phyloP scores from a whole-genome alignment of 1,140 invertebrate genomes.

The Idris sp. region DNA sequence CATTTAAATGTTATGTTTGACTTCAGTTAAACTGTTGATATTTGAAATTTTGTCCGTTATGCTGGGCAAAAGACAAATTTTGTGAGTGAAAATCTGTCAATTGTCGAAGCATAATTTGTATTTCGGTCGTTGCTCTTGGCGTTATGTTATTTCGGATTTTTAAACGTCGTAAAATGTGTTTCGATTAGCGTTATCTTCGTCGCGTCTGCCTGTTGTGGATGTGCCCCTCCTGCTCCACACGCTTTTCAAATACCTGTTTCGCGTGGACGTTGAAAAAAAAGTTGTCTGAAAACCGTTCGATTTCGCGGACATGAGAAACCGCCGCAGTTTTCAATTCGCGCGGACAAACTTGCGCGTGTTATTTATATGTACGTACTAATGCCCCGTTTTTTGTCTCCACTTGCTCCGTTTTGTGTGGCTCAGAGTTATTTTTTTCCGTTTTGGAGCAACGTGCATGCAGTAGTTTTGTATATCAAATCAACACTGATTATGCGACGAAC shows the following conservation, averaged over 20 bases:
- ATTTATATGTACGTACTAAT: conserved; percentile 47
- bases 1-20: no score
- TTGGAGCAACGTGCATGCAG: background rate
- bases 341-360: conserved; percentile 29
- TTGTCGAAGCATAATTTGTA: conserved; percentile 11
- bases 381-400: conserved; percentile 38
- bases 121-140: conserved; percentile 39
- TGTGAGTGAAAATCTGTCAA: no score
- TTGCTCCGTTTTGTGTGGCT: background rate
- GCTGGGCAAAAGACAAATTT: background rate
- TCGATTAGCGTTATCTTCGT: conserved; percentile 52
- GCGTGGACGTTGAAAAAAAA: conserved; percentile 53
- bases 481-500: conserved; percentile 18
- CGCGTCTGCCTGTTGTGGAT: conserved; percentile 9
- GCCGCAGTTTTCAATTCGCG: conserved; percentile 26
- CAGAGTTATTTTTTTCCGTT: conserved; percentile 22
- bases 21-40: no score
- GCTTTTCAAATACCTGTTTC: conserved; percentile 61
- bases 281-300: conserved; percentile 59
- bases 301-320: conserved; percentile 46
- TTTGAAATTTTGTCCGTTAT: no score
- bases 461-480: conserved; percentile 4
- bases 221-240: conserved; percentile 8
- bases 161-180: conserved; percentile 23
- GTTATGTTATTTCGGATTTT: conserved; percentile 35